A percentile compares a stretch with the other conserved stretches of the same genome.
Conservation (phyloP, 2,113 vertebrate species). For the Halichoeres trimaculatus region DNA sequence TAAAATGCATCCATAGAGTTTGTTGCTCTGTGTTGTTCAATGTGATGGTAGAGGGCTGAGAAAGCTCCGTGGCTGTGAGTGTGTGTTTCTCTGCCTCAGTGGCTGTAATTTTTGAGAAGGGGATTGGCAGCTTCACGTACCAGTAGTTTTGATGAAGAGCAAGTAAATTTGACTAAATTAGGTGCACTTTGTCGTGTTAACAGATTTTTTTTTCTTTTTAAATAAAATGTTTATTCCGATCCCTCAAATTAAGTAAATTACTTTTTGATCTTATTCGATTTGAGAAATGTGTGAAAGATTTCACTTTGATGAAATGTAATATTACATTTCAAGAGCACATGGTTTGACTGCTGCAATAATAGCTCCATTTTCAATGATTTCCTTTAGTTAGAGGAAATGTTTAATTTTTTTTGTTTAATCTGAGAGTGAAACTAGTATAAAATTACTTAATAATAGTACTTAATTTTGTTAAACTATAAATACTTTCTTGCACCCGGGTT, state of each 20-base stretch:
- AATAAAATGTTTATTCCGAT: conserved; percentile 76
- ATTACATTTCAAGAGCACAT: neutral
- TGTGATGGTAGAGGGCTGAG: neutral
- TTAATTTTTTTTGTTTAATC: too few species aligned
- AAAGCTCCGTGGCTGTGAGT: neutral
- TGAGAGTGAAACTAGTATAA: too few species aligned
- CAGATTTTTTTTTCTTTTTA: too few species aligned
- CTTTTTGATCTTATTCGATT: too few species aligned
- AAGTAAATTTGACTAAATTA: conserved; percentile 86
- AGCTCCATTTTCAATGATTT: neutral
- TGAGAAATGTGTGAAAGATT: too few species aligned
- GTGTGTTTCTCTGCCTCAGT: neutral
- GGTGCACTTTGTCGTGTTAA: conserved; percentile 84
- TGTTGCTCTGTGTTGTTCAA: conserved; percentile 13
- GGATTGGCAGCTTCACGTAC: conserved; percentile 68
- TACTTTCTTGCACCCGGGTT: too few species aligned
- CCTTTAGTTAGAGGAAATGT: too few species aligned
- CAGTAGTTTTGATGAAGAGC: conserved; percentile 15
- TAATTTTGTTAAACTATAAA: too few species aligned
- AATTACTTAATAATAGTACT: too few species aligned
- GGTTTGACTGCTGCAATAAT: neutral
- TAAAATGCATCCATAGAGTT: conserved; percentile 14
- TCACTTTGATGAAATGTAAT: too few species aligned
- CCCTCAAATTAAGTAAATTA: conserved; percentile 83
- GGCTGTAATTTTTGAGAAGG: conserved; percentile 6